These are phyloP conservation scores for Trachymyrmex cornetzi DNA, from an alignment of 1,140 invertebrate species.

Conservation along the genomic window DNA sequence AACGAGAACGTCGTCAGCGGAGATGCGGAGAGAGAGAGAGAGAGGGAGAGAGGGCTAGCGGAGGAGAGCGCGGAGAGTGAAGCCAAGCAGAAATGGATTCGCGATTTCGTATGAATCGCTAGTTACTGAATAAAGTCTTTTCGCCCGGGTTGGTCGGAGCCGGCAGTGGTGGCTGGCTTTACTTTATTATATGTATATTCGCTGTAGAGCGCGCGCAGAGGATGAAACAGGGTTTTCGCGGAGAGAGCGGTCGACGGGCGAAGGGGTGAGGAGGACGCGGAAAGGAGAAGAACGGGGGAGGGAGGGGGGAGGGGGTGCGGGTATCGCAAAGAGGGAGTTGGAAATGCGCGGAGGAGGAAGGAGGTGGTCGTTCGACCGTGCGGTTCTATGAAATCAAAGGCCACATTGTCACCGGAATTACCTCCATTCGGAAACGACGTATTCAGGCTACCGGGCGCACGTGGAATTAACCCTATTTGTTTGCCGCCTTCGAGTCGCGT, in stretches of 20 bases:
- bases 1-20: constrained; percentile 53
- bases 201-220: constrained; percentile 61
- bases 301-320: neutral
- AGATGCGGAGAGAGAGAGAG: neutral
- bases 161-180: constrained; percentile 73
- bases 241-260: constrained; percentile 62
- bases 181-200: constrained; percentile 81
- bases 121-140: constrained; percentile 81
- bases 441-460: constrained; percentile 83
- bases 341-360: constrained; percentile 59
- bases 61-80: constrained; percentile 62
- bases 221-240: constrained; percentile 77
- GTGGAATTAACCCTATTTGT: constrained; percentile 87
- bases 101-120: constrained; percentile 81
- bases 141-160: constrained; percentile 72
- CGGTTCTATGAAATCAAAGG: constrained; percentile 86
- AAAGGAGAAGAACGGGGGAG: constrained; percentile 21
- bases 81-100: constrained; percentile 75
- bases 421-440: constrained; percentile 86
- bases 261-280: constrained; percentile 2
- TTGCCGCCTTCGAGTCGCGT: constrained; percentile 82
- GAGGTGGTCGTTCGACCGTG: constrained; percentile 82
- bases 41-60: neutral
- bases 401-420: constrained; percentile 87
- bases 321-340: constrained; percentile 63